These are phyloP conservation scores for Morelia viridis DNA, from an alignment of 2,797 vertebrate genomes.

Conservation along the genomic window DNA sequence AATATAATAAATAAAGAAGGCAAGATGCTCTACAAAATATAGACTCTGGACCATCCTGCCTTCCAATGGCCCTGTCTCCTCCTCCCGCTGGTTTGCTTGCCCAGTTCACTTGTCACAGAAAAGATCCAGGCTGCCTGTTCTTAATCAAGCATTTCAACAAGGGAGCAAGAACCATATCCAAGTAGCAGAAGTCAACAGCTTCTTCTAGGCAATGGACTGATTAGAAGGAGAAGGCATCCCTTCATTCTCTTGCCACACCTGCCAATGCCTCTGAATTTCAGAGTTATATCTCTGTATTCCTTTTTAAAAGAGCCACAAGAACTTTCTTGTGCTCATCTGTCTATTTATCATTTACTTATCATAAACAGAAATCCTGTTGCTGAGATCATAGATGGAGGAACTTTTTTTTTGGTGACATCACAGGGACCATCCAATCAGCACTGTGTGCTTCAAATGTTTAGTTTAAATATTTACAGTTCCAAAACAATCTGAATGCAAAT, in stretches of 20 bases:
- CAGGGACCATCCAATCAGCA: neutral
- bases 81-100: neutral
- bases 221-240: neutral
- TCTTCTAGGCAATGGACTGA: neutral
- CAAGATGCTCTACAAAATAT: neutral
- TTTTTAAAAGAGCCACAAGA: neutral
- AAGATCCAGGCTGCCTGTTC: neutral
- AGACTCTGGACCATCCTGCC: neutral
- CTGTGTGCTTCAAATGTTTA: neutral
- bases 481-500: neutral
- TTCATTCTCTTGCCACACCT: neutral
- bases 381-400: neutral
- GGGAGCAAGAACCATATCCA: neutral
- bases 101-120: neutral
- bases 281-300: neutral
- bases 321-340: neutral
- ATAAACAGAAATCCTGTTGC: neutral
- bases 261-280: neutral
- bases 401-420: neutral
- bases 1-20: neutral
- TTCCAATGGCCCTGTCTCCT: neutral
- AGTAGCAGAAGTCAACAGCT: neutral
- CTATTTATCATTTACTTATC: neutral
- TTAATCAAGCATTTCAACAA: neutral
- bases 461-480: neutral